Evolutionary conservation across 1,140 invertebrate species (phyloP).

Genomic region (Atopsyche davidsoni): DNA sequence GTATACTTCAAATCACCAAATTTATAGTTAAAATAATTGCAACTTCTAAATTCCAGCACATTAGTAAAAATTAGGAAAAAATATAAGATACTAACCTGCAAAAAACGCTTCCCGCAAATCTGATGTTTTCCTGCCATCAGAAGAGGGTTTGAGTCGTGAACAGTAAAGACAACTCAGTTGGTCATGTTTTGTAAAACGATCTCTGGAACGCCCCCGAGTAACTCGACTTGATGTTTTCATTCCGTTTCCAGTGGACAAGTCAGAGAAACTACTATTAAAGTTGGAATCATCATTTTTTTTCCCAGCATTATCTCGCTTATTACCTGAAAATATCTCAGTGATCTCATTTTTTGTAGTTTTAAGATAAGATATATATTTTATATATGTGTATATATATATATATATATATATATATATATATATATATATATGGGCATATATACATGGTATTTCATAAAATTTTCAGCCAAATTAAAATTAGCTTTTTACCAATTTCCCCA

Average conservation of each 20-base stretch:
- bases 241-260: conserved; percentile 31
- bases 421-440: not conserved
- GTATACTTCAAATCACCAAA: too few relatives aligned
- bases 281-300: conserved; percentile 30
- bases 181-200: conserved; percentile 31
- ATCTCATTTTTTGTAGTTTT: too few relatives aligned
- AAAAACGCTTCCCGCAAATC: conserved; percentile 46
- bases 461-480: too few relatives aligned
- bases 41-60: too few relatives aligned
- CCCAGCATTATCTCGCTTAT: conserved; percentile 7
- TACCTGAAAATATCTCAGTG: too few relatives aligned
- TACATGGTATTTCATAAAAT: not conserved
- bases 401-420: not conserved
- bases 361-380: conserved; percentile 3
- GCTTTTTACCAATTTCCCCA: conserved; percentile 15
- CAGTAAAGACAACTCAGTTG: conserved; percentile 39
- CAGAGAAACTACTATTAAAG: conserved; percentile 27
- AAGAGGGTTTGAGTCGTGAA: conserved; percentile 37
- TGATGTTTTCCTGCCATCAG: conserved; percentile 32
- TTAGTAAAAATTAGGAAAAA: not conserved
- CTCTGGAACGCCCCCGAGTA: conserved; percentile 19
- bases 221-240: conserved; percentile 22
- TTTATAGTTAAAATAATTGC: too few relatives aligned
- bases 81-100: conserved; percentile 34
- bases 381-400: too few relatives aligned